phyloP scores from a whole-genome alignment of 2,113 vertebrate species.

The human region GRCh38 chr1:69060001-69060500 shows the following conservation, averaged over 20 bases:
- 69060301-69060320: neutral
- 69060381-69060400: neutral
- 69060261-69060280: conserved; percentile 47
- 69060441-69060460: conserved; percentile 1
- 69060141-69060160: conserved; percentile 36
- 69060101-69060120: conserved; percentile 12
- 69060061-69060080: conserved; percentile 50
- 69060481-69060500: neutral
- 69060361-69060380: neutral
- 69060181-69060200: neutral
- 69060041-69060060: conserved; percentile 68
- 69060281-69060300: neutral
- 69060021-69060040: conserved; percentile 58
- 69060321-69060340: neutral
- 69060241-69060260: neutral
- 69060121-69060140: neutral
- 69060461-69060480: neutral
- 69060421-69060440: conserved; percentile 27
- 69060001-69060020: conserved; percentile 67
- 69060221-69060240: conserved; percentile 31
- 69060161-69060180: conserved; percentile 18
- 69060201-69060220: neutral
- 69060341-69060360: neutral
- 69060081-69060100: conserved; percentile 26
- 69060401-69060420: conserved; percentile 56